Percentiles rank a stretch among this genome's conserved stretches.
Evolutionary conservation across 2,797 vertebrate genomes (phyloP).

Genomic region (Arremon aurantiirostris): DNA sequence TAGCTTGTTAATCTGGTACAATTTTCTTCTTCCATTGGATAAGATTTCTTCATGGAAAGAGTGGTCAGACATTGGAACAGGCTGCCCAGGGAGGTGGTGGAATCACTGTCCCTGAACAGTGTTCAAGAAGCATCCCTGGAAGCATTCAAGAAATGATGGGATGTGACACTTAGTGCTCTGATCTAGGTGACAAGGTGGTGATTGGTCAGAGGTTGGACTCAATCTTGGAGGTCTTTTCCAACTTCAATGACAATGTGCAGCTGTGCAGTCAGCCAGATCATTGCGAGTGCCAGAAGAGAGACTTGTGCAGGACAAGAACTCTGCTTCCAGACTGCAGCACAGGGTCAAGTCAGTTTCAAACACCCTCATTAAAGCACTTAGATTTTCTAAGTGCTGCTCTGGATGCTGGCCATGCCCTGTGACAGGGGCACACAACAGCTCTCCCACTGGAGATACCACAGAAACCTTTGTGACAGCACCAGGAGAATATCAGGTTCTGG

Average conservation of each 20-base stretch:
- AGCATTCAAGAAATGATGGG: neutral
- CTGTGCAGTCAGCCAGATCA: neutral
- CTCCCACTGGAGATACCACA: neutral
- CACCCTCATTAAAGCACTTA: neutral
- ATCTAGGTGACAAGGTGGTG: neutral
- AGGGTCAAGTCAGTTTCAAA: neutral
- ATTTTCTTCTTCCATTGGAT: neutral
- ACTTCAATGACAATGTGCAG: neutral
- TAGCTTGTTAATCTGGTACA: neutral
- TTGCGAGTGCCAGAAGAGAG: neutral
- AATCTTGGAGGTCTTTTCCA: neutral
- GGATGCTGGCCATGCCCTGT: neutral
- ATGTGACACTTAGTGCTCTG: neutral
- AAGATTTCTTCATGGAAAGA: neutral
- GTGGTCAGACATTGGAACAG: neutral
- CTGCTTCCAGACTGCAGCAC: neutral
- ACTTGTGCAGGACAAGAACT: neutral
- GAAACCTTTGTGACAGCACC: neutral
- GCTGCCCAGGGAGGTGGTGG: neutral
- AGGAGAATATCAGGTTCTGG: neutral
- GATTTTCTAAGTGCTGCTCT: neutral
- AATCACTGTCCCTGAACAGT: neutral
- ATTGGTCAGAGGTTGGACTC: neutral
- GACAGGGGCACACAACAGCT: neutral
- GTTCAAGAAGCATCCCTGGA: neutral